Percentiles rank a stretch among this genome's conserved stretches.
phyloP scores from a whole-genome alignment of 2,113 vertebrate species.

The Alexandromys fortis region DNA sequence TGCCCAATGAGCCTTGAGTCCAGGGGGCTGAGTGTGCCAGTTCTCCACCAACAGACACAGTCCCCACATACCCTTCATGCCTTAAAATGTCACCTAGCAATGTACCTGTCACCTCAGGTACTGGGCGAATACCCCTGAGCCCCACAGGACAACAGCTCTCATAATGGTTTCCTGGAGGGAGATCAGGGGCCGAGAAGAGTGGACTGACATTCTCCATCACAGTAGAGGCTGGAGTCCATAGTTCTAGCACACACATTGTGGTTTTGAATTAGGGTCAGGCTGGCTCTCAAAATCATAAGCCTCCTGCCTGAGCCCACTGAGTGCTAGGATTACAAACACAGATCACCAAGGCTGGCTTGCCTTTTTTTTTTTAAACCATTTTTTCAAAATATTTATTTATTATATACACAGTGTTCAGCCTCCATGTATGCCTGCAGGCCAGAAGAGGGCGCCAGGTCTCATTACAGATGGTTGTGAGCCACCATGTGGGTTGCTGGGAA shows the following conservation, averaged over 20 bases:
- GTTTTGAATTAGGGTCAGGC: neutral
- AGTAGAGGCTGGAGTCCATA: neutral
- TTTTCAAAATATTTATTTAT: too few species aligned
- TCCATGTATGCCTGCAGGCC: too few species aligned
- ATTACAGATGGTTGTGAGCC: too few species aligned
- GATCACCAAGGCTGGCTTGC: neutral
- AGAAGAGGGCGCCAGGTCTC: too few species aligned
- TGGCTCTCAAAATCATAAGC: neutral
- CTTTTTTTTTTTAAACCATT: neutral
- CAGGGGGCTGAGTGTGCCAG: accelerated
- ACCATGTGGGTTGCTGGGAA: too few species aligned
- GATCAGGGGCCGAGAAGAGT: neutral
- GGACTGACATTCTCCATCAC: too few species aligned
- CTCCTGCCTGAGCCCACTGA: neutral
- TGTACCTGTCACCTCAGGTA: neutral
- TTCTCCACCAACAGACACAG: neutral
- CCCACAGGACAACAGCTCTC: neutral
- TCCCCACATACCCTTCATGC: neutral
- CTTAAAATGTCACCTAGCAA: neutral
- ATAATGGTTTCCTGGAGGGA: neutral
- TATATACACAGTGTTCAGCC: too few species aligned
- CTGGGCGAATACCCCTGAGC: too few species aligned
- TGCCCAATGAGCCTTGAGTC: too few species aligned
- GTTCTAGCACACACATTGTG: neutral
- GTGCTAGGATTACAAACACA: neutral